Evolutionary conservation across 2,797 vertebrate genomes (phyloP), one percentile per base, ranked within the genome.

Genomic region (Dendrocincla fuliginosa): DNA sequence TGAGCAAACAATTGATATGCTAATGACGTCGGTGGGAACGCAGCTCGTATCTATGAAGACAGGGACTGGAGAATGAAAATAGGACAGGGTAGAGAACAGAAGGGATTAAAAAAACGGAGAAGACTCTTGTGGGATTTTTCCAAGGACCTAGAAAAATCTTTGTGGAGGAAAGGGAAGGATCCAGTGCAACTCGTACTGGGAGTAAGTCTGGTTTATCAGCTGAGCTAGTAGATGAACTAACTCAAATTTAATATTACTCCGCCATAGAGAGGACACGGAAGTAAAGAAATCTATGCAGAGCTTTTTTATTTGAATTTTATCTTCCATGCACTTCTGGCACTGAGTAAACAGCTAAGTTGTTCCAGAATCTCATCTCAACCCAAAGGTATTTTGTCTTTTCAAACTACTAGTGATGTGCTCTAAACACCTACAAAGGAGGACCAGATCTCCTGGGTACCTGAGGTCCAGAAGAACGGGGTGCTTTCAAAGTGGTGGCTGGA

Each of bases 1-100:
- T 50, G 68, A 76, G 75, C 92, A 94, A 96, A 93, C 93, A 95
- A 95, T 97, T 97, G 95, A 97, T 97, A 96, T 95, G 94, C 60
- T 96, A 96, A 96, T 95, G 93, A 93, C 78, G 52, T 82, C 4
- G 78, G 88, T 96, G 92, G 92, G 92, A 96, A 95, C 5, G 1
- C 6, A 89, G 77, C 88, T 90, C 56, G 3, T 94, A 93, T 92
- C 96, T 96, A 90, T 92, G 94, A 93, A 97, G 80, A 92, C 35
- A 81, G 11, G 19, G 77, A 70, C 44, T 23, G 30, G 22, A 87
- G 84, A 92, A 92, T 87, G 89, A 90, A 91, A 96, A 91, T 33
- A 87, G 64, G 68, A 93, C 49, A 90, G 37, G 33, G 59, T 41
- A 83, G 90, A 94, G 84, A 90, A 80, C 81, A 93, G 63, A 93